phyloP scores from a whole-genome alignment of 2,888 invertebrate genomes.

The Imbricaverruca yamaguchii region DNA sequence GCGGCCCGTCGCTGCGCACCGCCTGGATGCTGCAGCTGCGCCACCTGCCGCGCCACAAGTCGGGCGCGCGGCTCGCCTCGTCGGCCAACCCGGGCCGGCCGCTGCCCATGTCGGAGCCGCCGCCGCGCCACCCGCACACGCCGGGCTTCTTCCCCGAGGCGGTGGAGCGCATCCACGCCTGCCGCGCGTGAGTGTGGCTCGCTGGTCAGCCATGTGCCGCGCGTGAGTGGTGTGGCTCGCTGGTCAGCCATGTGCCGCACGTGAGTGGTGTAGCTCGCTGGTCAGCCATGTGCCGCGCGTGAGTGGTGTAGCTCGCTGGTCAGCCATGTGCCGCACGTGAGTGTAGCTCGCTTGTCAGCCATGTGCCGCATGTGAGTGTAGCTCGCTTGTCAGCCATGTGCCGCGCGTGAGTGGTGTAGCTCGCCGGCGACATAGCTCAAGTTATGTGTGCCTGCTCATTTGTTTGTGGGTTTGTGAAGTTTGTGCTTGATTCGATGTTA shows the following conservation, averaged over 20 bases:
- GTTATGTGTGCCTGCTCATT: no score
- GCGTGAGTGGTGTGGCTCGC: no score
- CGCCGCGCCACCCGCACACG: conserved; percentile 57
- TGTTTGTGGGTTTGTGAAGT: no score
- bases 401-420: conserved; percentile 4
- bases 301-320: background rate
- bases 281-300: conserved; percentile 21
- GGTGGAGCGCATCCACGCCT: conserved; percentile 67
- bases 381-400: conserved; percentile 7
- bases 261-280: no score
- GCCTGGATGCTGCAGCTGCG: conserved; percentile 87
- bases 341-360: no score
- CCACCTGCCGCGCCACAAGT: conserved; percentile 75
- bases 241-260: no score
- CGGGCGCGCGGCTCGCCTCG: conserved; percentile 51
- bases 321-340: no score
- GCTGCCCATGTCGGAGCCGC: conserved; percentile 63
- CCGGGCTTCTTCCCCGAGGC: conserved; percentile 72
- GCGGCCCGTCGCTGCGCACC: conserved; percentile 89
- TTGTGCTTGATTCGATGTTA: no score
- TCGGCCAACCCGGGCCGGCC: conserved; percentile 56
- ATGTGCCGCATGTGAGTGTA: no score
- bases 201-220: no score
- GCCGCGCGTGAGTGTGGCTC: conserved; percentile 58
- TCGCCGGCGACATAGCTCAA: no score